Percentiles rank a stretch among this genome's conserved stretches.
Conservation (phyloP, 2,888 invertebrate genomes). For the Cheilosia pagana region DNA sequence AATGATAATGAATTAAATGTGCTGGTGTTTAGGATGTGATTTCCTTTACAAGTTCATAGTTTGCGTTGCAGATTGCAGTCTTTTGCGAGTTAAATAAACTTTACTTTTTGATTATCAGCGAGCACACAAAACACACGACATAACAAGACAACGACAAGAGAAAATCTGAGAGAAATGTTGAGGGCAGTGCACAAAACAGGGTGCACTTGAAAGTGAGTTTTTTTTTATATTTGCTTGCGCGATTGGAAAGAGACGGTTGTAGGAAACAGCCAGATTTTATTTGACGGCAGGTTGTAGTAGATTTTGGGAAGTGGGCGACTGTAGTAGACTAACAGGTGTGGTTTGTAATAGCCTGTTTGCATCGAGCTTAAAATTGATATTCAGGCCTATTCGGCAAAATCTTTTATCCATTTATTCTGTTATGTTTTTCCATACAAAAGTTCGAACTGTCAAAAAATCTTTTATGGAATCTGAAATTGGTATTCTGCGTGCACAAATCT, state of each 20-base stretch:
- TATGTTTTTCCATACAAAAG: no score
- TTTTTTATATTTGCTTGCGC: constrained; percentile 14
- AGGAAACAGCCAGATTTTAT: background rate
- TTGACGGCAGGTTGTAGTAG: constrained; percentile 58
- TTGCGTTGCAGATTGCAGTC: constrained; percentile 12
- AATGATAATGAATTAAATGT: constrained; percentile 26
- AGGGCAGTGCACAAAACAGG: constrained; percentile 54
- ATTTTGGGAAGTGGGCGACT: background rate
- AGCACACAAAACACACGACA: constrained; percentile 70
- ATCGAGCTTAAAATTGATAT: no score
- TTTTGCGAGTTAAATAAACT: constrained; percentile 41
- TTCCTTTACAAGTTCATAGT: constrained; percentile 46
- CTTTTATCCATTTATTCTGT: no score
- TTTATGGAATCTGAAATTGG: no score
- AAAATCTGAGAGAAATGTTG: constrained; percentile 69
- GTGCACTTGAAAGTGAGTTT: constrained; percentile 24
- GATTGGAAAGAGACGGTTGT: constrained; percentile 39
- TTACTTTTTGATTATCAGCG: constrained; percentile 51
- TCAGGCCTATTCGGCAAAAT: no score
- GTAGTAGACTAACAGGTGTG: constrained; percentile 39
- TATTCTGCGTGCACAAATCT: no score
- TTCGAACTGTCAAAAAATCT: no score
- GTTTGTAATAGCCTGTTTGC: no score
- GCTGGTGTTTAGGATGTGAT: constrained; percentile 14
- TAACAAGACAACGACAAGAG: constrained; percentile 71